Conservation (phyloP, 2,797 vertebrate genomes). For the Heliangelus exortis region DNA sequence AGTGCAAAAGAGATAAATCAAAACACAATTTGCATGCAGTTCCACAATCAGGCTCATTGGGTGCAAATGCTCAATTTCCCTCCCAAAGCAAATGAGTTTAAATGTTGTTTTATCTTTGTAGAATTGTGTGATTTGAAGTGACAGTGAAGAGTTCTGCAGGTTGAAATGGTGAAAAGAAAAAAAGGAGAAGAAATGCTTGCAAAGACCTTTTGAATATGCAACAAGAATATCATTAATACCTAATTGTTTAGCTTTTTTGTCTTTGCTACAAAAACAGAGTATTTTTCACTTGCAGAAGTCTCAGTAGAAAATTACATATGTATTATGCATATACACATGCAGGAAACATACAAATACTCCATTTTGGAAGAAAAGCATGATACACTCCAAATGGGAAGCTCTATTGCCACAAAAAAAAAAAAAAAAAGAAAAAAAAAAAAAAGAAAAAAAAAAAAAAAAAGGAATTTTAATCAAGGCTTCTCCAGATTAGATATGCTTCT, state of each 20-base stretch:
- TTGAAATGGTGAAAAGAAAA: slow-evolving; percentile 77
- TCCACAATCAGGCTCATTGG: slow-evolving; percentile 85
- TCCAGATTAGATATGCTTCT: slow-evolving; percentile 52
- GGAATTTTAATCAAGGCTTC: slow-evolving; percentile 55
- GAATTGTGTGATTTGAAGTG: slow-evolving; percentile 81
- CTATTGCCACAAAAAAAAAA: slow-evolving; percentile 53
- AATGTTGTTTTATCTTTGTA: slow-evolving; percentile 79
- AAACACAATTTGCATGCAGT: slow-evolving; percentile 86
- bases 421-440: neutral
- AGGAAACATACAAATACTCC: slow-evolving; percentile 62
- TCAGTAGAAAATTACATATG: slow-evolving; percentile 70
- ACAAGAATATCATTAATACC: slow-evolving; percentile 80
- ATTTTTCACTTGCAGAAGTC: slow-evolving; percentile 61
- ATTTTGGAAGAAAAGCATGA: slow-evolving; percentile 57
- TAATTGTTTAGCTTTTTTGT: slow-evolving; percentile 77
- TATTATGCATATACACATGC: slow-evolving; percentile 62
- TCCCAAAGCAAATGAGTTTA: slow-evolving; percentile 81
- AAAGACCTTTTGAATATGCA: slow-evolving; percentile 81
- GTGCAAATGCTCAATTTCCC: slow-evolving; percentile 83
- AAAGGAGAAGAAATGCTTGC: slow-evolving; percentile 70
- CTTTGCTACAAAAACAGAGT: slow-evolving; percentile 69
- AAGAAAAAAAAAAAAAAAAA: slow-evolving; percentile 47
- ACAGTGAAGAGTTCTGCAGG: slow-evolving; percentile 81
- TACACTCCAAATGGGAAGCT: slow-evolving; percentile 51
- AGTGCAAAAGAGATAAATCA: slow-evolving; percentile 88